Percentiles rank a stretch among this genome's conserved stretches.
phyloP scores from a whole-genome alignment of 1,140 invertebrate species.

The Copidosoma floridanum region DNA sequence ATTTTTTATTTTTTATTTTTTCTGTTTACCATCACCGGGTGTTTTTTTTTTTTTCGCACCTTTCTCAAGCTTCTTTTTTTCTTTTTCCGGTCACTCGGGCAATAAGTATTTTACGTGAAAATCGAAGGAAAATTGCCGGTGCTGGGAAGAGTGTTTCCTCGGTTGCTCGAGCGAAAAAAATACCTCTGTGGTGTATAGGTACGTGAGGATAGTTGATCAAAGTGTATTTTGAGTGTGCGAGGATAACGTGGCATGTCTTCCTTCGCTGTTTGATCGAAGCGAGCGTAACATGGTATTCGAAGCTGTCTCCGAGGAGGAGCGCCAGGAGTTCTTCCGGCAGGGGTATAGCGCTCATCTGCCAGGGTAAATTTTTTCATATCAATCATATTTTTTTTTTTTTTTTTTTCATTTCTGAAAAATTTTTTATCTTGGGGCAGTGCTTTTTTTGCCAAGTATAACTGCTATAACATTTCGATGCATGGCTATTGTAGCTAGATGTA shows the following conservation, averaged over 20 bases:
- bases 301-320: slow-evolving; percentile 43
- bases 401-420: too few relatives aligned
- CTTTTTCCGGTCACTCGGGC: too few relatives aligned
- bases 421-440: too few relatives aligned
- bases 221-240: not conserved
- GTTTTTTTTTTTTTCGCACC: too few relatives aligned
- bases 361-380: slow-evolving; percentile 38
- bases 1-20: not conserved
- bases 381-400: too few relatives aligned
- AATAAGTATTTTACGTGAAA: slow-evolving; percentile 1
- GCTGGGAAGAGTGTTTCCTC: not conserved
- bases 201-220: not conserved
- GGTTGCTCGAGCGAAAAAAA: not conserved
- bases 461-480: too few relatives aligned
- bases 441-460: too few relatives aligned
- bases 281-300: slow-evolving; percentile 49
- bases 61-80: too few relatives aligned
- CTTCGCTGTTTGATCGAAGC: not conserved
- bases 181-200: too few relatives aligned
- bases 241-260: slow-evolving; percentile 47
- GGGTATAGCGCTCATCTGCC: slow-evolving; percentile 50
- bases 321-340: slow-evolving; percentile 45
- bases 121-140: not conserved
- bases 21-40: too few relatives aligned
- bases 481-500: too few relatives aligned